Base-by-base conservation (phyloP, 1,140 invertebrate species). In the Odontomachus brunneus region DNA sequence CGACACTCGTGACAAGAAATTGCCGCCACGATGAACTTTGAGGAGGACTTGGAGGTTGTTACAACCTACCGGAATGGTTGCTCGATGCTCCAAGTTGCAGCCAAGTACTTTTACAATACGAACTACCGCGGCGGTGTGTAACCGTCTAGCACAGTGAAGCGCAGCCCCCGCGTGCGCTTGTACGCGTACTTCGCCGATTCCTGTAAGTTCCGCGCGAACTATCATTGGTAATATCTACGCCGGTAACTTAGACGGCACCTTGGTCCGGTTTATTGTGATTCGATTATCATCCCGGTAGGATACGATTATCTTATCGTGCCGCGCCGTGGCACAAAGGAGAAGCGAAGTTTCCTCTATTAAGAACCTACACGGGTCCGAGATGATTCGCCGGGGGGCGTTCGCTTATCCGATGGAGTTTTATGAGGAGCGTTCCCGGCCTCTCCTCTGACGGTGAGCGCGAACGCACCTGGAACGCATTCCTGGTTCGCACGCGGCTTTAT, bases 81-180 rank as follows among this genome's bases (percentile, higher is more conserved):
- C 51, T 14, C 60, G 51, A 78, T 29, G 53, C 66, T 26, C 48
- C 38, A 55, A 73, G 38, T 72, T 69, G 65, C 26, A 38, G 2
- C 71, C 51, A 75, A 82, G 65, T 85, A 87, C 71, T 73, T 85
- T 85, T 85, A 83, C 59, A 59, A 44, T 48, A 49, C 44, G 55
- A 62, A 22, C 59, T 48, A 19, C n/a, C 48, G 53, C 33, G 19
- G 19, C n/a, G 38, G 49, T 29, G 19, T 66, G 72, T 63, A 74
- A 74, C 9, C 48, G 48, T 49, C 24, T 55, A 78, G 55, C n/a
- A n/a, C 73, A 24, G 15, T 7, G 24, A 22, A 22, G 53, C 14
- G 19, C 76, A 26, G 48, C 65, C 11, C 5, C 29, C 14, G 17
- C 11, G 65, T 38, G 65, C 44, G 22, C 62, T 83, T 75, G 81